Base-by-base conservation (phyloP, 2,888 invertebrate species). In the Apomyelois bistriatella region DNA sequence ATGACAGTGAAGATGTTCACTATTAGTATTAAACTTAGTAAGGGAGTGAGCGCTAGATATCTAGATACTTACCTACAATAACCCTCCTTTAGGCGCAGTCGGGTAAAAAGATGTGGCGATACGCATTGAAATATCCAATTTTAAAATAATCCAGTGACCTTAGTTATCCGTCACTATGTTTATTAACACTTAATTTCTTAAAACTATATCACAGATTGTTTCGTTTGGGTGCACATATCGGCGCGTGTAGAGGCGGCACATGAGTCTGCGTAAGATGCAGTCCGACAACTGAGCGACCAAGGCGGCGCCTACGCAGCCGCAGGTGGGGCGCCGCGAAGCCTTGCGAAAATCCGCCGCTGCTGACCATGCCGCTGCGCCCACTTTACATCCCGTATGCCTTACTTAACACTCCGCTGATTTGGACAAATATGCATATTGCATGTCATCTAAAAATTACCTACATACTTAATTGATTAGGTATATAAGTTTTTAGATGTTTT, bases 151-250 rank as follows among this genome's bases (percentile, higher is more conserved):
- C 50, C 51, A 51, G 47, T 61, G 66, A 64, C 67, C 79, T 82
- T 68, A 80, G 78, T 77, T 78, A 70, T 65, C 64, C 53, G 53
- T 58, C 64, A 70, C 61, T 71, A 61, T 55, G 67, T 62, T 68
- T 65, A 74, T 65, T 73, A 72, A 67, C 68, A 77, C 73, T 74
- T 73, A 72, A 68, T 63, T 66, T 69, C 64, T 72, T 72, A 76
- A 70, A 82, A 84, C 83, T 32, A 32, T 84, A 86, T 87, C 85
- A 89, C 87, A 87, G 80, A 82, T 82, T 74, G 79, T 80, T 83
- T 79, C 71, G 72, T 76, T 76, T 70, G 78, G 72, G 69, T 79
- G 79, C 77, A 79, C 85, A 87, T 80, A 74, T 67, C 15, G 32
- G 46, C 30, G 46, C 12, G 12, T n/a, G 64, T 60, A 59, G 53